phyloP scores from a whole-genome alignment of 2,113 vertebrate species.

The Orthonyx spaldingii region DNA sequence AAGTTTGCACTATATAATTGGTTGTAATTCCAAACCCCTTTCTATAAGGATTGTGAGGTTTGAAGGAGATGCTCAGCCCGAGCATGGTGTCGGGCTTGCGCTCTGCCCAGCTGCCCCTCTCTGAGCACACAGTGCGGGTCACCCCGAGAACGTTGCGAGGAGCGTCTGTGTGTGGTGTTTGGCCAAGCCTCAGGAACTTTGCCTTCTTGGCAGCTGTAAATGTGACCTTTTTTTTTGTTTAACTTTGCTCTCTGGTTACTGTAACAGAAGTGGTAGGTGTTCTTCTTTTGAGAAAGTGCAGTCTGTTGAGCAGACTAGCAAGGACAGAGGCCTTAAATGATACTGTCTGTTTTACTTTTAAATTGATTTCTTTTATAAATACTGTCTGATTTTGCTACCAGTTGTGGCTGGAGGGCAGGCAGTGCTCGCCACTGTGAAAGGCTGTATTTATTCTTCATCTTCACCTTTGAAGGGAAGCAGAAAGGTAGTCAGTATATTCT shows the following conservation, averaged over 20 bases:
- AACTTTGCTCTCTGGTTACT: background rate
- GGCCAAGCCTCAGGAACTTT: slow-evolving; percentile 18
- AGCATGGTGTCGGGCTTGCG: rapidly evolving
- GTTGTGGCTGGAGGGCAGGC: background rate
- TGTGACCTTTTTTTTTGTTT: slow-evolving; percentile 14
- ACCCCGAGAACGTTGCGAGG: rapidly evolving
- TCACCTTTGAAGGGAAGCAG: background rate
- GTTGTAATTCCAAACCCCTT: background rate
- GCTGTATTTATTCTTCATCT: background rate
- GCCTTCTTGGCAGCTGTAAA: slow-evolving; percentile 40
- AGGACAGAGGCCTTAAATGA: slow-evolving; percentile 39
- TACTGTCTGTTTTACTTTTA: slow-evolving; percentile 5
- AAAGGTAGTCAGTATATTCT: background rate
- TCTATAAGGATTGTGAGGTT: background rate
- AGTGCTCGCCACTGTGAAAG: background rate
- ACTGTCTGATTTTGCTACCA: background rate
- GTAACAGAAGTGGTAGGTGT: background rate
- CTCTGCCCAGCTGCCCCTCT: rapidly evolving
- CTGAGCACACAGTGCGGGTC: rapidly evolving
- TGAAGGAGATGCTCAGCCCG: background rate
- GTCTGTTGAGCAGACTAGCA: slow-evolving; percentile 23
- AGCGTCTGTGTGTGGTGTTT: background rate
- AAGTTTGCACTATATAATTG: background rate
- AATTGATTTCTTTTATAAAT: slow-evolving; percentile 17
- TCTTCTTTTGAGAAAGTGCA: background rate